Percentiles rank a stretch among this genome's conserved stretches.
These are phyloP conservation scores for Manacus vitellinus DNA, from an alignment of 2,113 vertebrate genomes.

Conservation along the genomic window DNA sequence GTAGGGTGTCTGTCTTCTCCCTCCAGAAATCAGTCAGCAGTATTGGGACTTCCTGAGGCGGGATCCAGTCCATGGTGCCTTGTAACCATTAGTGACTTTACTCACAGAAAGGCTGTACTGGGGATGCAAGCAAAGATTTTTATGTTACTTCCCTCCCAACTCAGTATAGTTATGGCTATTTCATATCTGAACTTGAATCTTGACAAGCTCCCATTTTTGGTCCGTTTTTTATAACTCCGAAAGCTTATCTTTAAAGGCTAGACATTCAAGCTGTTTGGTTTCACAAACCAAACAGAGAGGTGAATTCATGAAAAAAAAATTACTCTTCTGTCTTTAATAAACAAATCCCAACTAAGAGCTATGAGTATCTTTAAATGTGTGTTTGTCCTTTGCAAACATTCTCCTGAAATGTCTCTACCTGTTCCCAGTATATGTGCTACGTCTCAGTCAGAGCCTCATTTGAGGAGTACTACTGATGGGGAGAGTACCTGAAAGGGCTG, in stretches of 20 bases:
- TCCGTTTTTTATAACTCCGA: not conserved
- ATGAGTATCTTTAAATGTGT: not conserved
- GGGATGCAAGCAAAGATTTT: not conserved
- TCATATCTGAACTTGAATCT: not conserved
- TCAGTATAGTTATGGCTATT: not conserved
- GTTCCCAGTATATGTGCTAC: not conserved
- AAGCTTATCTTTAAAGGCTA: not conserved
- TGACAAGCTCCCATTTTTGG: not conserved
- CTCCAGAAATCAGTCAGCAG: not conserved
- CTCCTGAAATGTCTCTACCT: not conserved
- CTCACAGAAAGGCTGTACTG: not conserved
- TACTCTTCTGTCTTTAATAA: not conserved
- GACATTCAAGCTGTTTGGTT: not conserved
- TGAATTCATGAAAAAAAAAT: not conserved
- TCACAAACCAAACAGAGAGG: not conserved
- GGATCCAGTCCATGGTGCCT: not conserved
- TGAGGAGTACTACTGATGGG: not conserved
- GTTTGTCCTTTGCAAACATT: not conserved
- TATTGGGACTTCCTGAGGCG: not conserved
- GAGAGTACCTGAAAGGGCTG: not conserved
- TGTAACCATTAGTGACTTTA: not conserved
- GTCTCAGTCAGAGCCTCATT: not conserved
- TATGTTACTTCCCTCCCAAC: rapidly evolving
- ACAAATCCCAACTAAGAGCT: not conserved
- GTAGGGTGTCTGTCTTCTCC: not conserved